phyloP scores from a whole-genome alignment of 2,797 vertebrate genomes.

The Mormyrops attenuatus region DNA sequence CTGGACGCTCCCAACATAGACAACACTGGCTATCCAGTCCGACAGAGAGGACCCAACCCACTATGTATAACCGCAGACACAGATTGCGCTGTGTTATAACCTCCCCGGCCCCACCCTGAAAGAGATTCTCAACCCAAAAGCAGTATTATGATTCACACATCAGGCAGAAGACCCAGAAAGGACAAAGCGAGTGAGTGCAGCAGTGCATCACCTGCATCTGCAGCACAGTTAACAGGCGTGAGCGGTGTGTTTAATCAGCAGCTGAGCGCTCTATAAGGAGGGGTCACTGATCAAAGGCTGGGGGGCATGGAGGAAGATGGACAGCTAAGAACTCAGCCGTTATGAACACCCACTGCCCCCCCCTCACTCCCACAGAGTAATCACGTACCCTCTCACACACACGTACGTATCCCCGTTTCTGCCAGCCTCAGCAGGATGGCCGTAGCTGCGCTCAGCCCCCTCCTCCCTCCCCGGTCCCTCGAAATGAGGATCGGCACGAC shows the following conservation, averaged over 20 bases:
- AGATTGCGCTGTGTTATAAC: neutral
- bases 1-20: neutral
- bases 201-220: neutral
- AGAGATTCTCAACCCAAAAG: neutral
- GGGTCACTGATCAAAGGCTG: neutral
- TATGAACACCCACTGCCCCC: neutral
- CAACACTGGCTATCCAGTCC: neutral
- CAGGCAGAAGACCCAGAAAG: neutral
- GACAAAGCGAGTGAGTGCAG: neutral
- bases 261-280: neutral
- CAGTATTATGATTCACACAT: neutral
- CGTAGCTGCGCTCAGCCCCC: conserved; percentile 30
- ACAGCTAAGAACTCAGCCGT: neutral
- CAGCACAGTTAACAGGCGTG: neutral
- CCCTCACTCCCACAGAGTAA: neutral
- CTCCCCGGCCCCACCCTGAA: neutral
- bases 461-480: conserved; percentile 7
- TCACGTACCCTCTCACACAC: conserved; percentile 22
- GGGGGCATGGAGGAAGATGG: neutral
- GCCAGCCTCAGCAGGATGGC: conserved; percentile 52
- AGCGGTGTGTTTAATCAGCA: neutral
- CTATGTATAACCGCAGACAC: neutral
- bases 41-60: neutral
- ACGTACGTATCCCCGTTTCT: conserved; percentile 54
- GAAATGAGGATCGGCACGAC: neutral